These are phyloP conservation scores for Notodonta dromedarius DNA, from an alignment of 2,888 invertebrate genomes.

Conservation along the genomic window DNA sequence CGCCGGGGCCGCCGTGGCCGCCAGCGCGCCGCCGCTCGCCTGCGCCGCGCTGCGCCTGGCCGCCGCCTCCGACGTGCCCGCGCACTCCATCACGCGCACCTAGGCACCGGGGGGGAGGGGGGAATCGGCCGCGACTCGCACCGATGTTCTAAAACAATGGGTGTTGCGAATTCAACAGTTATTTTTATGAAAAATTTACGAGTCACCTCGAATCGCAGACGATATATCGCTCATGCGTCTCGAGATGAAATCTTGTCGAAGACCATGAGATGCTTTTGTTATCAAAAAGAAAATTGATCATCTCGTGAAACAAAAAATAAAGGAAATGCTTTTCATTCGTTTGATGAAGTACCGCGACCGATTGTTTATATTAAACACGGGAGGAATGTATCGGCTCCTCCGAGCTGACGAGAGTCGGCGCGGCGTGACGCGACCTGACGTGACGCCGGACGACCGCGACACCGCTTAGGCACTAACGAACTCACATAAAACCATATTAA, in stretches of 20 bases:
- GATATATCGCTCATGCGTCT: not conserved
- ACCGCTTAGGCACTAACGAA: too few species aligned
- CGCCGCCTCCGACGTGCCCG: constrained; percentile 46
- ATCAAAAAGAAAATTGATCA: not conserved
- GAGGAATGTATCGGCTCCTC: not conserved
- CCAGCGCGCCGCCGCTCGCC: constrained; percentile 48
- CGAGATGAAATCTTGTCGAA: not conserved
- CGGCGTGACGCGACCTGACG: not conserved
- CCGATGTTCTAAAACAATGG: too few species aligned
- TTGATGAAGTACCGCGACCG: not conserved
- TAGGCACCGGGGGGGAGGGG: constrained; percentile 22
- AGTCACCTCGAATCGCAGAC: too few species aligned
- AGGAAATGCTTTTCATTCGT: not conserved
- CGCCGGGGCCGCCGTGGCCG: constrained; percentile 57
- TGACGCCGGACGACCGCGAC: too few species aligned
- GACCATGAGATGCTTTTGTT: not conserved
- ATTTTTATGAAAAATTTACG: too few species aligned
- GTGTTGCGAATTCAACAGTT: too few species aligned
- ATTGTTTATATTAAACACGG: constrained; percentile 1
- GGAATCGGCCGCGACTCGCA: too few species aligned
- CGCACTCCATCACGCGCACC: constrained; percentile 39
- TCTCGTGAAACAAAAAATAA: not conserved
- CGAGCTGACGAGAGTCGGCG: not conserved
- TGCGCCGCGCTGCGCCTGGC: constrained; percentile 69
- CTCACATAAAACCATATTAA: too few species aligned